Percentiles rank a stretch among this genome's conserved stretches.
phyloP scores from a whole-genome alignment of 92 coral and sea anemone genomes.

The Porites rus region DNA sequence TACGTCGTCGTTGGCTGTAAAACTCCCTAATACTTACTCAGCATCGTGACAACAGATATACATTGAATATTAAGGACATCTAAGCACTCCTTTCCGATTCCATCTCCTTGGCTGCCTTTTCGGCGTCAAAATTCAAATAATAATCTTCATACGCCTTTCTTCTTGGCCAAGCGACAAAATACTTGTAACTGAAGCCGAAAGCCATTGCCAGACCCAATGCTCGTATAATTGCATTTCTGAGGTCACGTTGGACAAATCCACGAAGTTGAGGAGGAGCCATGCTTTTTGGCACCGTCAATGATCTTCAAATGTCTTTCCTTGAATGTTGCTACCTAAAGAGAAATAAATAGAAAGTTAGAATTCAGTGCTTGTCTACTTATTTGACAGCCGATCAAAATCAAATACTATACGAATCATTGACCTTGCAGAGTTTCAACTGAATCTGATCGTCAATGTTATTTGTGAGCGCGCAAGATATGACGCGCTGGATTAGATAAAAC shows the following conservation, averaged over 20 bases:
- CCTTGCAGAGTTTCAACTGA: too few relatives aligned
- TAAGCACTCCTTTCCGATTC: conserved; percentile 62
- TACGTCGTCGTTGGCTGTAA: too few relatives aligned
- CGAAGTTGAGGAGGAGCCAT: conserved; percentile 78
- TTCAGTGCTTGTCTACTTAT: background rate
- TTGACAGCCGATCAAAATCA: too few relatives aligned
- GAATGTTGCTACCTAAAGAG: background rate
- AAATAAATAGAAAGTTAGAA: too few relatives aligned
- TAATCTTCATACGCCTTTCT: conserved; percentile 74
- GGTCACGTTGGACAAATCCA: conserved; percentile 76
- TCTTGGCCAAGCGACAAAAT: conserved; percentile 83
- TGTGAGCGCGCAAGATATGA: too few relatives aligned
- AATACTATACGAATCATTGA: too few relatives aligned
- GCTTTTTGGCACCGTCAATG: background rate
- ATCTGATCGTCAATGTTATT: too few relatives aligned
- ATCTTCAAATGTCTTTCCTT: background rate
- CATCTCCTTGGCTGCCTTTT: conserved; percentile 80
- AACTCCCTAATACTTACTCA: background rate
- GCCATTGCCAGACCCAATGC: conserved; percentile 69
- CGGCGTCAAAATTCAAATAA: conserved; percentile 80
- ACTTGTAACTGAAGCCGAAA: conserved; percentile 77
- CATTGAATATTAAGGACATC: background rate
- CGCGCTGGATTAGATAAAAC: too few relatives aligned
- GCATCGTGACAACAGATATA: background rate
- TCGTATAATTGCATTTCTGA: conserved; percentile 69